Base-by-base conservation (phyloP, 2,797 vertebrate genomes). In the Mareca penelope region DNA sequence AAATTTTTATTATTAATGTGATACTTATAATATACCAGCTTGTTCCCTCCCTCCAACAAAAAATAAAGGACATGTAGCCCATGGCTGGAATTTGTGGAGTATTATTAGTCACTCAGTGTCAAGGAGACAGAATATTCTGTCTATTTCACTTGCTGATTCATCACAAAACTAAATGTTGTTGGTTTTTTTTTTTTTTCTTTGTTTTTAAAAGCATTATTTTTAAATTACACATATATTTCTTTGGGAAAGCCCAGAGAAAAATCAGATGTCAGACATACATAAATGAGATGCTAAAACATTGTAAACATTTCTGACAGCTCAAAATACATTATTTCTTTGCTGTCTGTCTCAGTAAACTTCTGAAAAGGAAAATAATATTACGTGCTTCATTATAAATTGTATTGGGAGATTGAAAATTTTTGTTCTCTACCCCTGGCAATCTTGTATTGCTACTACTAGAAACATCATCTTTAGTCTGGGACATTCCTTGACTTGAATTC, bases 331-430 rank as follows among this genome's bases (percentile, higher is more conserved):
- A 60, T 91, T 93, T 88, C 57, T 92, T 71, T 93, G 33, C 31
- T 80, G 29, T 78, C 80, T 42, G 14, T 84, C 88, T 93, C 69
- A 44, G 73, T 79, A 80, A 50, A 56, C 77, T 88, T 81, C 68
- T 80, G 83, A 92, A 85, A 85, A 64, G 78, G 44, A 93, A 94
- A 95, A 95, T 80, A 95, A 78, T 83, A 76, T 88, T 85, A 55
- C 31, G 7, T 83, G 8, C 29, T 88, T 91, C 93, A 86, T 85
- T 89, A 82, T 15, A 92, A 96, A 94, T 94, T 88, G 31, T 65
- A 29, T 64, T 93, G 88, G 12, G 26, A 95, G 15, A 94, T 14
- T 35, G 64, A 88, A 95, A 28, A 64, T 26, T 85, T 86, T 93
- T 91, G 39, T 88, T 92, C 95, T 95, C 55, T 85, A 92, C 29